Evolutionary conservation across 1,140 invertebrate species (phyloP).

Genomic region (Zaprionus ghesquierei): DNA sequence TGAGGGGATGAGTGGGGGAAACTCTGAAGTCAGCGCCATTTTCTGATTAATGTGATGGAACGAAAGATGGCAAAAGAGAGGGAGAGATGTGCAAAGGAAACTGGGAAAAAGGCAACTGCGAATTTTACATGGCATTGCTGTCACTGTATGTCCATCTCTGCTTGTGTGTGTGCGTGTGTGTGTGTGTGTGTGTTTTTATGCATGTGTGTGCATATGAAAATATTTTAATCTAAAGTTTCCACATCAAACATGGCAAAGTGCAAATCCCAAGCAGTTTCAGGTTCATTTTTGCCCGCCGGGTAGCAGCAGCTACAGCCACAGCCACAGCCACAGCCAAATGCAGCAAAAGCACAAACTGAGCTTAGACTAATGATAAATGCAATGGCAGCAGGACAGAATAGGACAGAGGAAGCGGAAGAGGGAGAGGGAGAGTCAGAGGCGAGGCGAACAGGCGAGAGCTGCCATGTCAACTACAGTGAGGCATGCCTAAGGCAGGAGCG

Average conservation of each 20-base stretch:
- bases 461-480: not conserved
- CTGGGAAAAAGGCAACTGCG: not conserved
- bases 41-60: conserved; percentile 29
- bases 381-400: conserved; percentile 38
- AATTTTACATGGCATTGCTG: not conserved
- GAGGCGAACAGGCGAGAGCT: not conserved
- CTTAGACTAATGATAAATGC: conserved; percentile 73
- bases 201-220: conserved; percentile 56
- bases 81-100: not conserved
- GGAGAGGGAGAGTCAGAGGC: not conserved
- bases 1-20: not conserved
- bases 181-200: conserved; percentile 14
- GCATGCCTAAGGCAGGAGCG: not conserved
- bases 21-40: conserved; percentile 24
- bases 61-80: not conserved
- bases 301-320: no score
- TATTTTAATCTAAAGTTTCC: conserved; percentile 81
- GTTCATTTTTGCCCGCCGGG: not conserved
- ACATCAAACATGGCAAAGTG: conserved; percentile 74
- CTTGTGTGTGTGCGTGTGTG: not conserved
- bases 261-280: conserved; percentile 52
- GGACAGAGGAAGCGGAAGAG: not conserved
- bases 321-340: conserved; percentile 19
- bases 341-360: conserved; percentile 65
- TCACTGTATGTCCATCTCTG: not conserved